These are phyloP conservation scores for Botia kubotai DNA, from an alignment of 2,797 vertebrate species.

Conservation along the genomic window DNA sequence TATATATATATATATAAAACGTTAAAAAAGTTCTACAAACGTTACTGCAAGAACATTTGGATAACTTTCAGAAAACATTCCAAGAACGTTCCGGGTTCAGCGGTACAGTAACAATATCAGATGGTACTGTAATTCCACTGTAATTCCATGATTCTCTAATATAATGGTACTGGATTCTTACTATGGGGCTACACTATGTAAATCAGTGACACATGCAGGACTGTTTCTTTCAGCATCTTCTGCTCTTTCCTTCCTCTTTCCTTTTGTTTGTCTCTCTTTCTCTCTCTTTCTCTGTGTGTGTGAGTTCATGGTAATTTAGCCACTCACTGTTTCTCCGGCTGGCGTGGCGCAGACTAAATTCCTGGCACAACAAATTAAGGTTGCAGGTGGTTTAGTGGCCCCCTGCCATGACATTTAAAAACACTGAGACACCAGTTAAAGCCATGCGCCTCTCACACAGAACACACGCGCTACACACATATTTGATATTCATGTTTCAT, in stretches of 20 bases:
- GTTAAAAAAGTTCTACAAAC: no score
- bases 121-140: no score
- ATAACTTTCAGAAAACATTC: no score
- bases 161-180: no score
- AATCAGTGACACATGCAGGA: conserved; percentile 16
- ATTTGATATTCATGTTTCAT: no score
- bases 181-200: neutral
- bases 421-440: neutral
- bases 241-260: neutral
- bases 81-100: no score
- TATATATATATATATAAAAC: no score
- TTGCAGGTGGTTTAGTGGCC: conserved; percentile 54
- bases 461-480: no score
- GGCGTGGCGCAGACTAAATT: conserved; percentile 52
- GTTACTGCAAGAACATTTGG: no score
- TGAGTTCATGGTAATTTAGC: conserved; percentile 39
- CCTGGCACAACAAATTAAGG: conserved; percentile 57
- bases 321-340: conserved; percentile 41
- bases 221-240: neutral
- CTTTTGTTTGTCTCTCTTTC: neutral
- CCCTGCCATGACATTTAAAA: conserved; percentile 29
- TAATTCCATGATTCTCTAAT: no score
- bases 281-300: neutral
- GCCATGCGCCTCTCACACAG: neutral
- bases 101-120: no score